Percentiles rank a stretch among this genome's conserved stretches.
These are phyloP conservation scores for Oxyteleia sp. DNA, from an alignment of 2,888 invertebrate genomes.

Conservation along the genomic window DNA sequence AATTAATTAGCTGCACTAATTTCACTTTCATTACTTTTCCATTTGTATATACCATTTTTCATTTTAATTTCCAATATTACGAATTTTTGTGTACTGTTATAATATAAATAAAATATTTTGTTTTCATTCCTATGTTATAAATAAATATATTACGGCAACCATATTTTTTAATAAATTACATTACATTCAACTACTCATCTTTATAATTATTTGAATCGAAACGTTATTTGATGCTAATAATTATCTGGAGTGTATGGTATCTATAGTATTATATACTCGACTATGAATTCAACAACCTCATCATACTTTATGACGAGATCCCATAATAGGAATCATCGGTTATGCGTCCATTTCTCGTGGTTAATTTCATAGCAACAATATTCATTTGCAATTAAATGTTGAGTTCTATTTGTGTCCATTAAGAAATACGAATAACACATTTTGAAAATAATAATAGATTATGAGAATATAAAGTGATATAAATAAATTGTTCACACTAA, in stretches of 20 bases:
- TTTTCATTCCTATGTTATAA: no score
- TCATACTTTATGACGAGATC: constrained; percentile 44
- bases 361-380: constrained; percentile 36
- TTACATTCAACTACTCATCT: no score
- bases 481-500: no score
- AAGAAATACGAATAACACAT: constrained; percentile 23
- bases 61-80: no score
- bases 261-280: constrained; percentile 10
- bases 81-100: no score
- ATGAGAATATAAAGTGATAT: constrained; percentile 7
- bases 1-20: no score
- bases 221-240: constrained; percentile 21
- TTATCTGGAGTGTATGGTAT: constrained; percentile 26
- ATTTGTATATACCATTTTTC: no score
- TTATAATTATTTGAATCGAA: no score
- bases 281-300: constrained; percentile 45
- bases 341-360: constrained; percentile 35
- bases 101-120: no score
- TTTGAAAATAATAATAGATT: constrained; percentile 8
- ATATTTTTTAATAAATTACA: no score
- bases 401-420: constrained; percentile 26
- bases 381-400: constrained; percentile 39
- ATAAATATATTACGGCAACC: no score
- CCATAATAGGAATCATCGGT: constrained; percentile 40
- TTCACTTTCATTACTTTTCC: no score